phyloP scores from a whole-genome alignment of 2,113 vertebrate species.

The Scolopax mira region DNA sequence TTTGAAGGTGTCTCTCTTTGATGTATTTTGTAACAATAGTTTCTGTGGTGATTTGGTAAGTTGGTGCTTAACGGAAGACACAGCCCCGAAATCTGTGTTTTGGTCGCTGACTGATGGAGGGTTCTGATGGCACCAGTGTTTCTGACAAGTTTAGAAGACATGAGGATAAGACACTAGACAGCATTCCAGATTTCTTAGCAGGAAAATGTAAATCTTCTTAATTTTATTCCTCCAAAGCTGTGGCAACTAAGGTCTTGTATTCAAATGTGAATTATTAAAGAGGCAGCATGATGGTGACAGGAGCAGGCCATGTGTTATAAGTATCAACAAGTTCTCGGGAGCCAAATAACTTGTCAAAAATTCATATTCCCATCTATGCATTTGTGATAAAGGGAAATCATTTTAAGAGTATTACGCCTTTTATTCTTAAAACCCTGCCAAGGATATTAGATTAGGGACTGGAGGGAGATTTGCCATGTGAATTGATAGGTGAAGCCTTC shows the following conservation, averaged over 20 bases:
- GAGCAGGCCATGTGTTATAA: background rate
- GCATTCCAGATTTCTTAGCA: conserved; percentile 11
- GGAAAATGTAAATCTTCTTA: conserved; percentile 50
- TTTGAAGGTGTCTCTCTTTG: background rate
- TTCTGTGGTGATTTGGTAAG: background rate
- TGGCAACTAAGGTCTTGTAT: conserved; percentile 29
- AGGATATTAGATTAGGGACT: background rate
- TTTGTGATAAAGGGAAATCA: conserved; percentile 15
- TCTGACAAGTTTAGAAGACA: conserved; percentile 22
- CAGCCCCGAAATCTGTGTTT: background rate
- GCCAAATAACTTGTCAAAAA: conserved; percentile 38
- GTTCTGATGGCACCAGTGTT: conserved; percentile 3
- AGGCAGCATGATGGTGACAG: conserved; percentile 23
- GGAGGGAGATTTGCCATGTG: background rate
- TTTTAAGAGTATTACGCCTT: conserved; percentile 22
- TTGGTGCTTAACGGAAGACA: background rate
- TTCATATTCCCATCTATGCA: background rate
- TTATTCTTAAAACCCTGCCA: conserved; percentile 14
- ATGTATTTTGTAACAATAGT: background rate
- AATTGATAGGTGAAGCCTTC: background rate
- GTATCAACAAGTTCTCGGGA: conserved; percentile 48
- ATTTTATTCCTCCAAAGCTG: conserved; percentile 42
- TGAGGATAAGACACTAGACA: conserved; percentile 5
- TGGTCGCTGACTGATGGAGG: background rate
- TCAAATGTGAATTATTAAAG: conserved; percentile 31